Evolutionary conservation across 2,888 invertebrate genomes (phyloP), one percentile per base, ranked within the genome.

Genomic region (Linyphia triangularis): DNA sequence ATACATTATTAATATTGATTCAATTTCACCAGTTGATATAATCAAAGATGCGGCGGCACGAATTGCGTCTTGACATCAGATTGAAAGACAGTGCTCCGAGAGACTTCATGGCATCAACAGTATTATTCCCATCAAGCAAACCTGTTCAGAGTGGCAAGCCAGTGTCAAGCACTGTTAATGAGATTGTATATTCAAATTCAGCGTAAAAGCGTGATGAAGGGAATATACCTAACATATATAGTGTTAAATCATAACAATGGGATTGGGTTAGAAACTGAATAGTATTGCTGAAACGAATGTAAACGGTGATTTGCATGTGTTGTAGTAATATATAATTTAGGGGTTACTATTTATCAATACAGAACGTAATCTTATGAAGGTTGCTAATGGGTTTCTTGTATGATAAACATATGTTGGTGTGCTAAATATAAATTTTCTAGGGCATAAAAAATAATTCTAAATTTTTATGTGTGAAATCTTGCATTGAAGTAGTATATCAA

Each of bases 1-100:
- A 70, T 51, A 40, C 40, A 43, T 70, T 70, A 70, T 70, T 70
- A 51, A 70, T 70, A 70, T 43, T 6, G 70, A 70, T 51, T 26
- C n/a, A 43, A 70, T 26, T 70, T 43, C 26, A 70, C 70, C 51
- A 26, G 37, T 28, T 43, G 43, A 70, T 7, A 16, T 26, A 24
- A 24, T 43, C 43, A 43, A 40, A 40, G 19, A 70, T 40, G 70
- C 7, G 43, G 24, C 70, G 26, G 70, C 70, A 43, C 43, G 70
- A 37, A 40, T 43, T 70, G 70, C 43, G 43, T 43, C 28, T 26
- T 28, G 43, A 13, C 24, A 43, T 26, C 67, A 69, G 33, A 33
- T 33, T 10, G 43, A 43, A 70, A 26, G 43, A n/a, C 43, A 37
- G 24, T 70, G 70, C 43, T 40, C 33, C 40, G 43, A 51, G 13